These are phyloP conservation scores for Taenioides sp. DNA, from an alignment of 2,797 vertebrate genomes.

Conservation along the genomic window DNA sequence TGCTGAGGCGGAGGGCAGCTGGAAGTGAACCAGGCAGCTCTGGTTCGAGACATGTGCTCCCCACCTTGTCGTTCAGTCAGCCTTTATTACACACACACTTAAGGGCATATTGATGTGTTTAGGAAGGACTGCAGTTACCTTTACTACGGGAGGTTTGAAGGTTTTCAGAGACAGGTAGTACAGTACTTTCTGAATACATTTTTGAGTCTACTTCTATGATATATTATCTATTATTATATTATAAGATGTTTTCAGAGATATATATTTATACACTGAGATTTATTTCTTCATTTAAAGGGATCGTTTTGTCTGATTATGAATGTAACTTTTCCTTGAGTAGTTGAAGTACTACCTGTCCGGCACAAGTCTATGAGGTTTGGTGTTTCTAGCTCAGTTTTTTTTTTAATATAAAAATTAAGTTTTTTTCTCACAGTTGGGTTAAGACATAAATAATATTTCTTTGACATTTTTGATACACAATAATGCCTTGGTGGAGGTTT, in stretches of 20 bases:
- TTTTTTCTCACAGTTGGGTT: neutral
- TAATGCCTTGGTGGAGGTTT: neutral
- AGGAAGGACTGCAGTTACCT: neutral
- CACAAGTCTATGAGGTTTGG: too few species aligned
- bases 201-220: too few species aligned
- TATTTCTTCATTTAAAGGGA: too few species aligned
- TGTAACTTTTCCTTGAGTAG: too few species aligned
- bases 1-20: slow-evolving; percentile 53
- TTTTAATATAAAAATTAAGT: too few species aligned
- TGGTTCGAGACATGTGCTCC: slow-evolving; percentile 41
- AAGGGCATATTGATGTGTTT: slow-evolving; percentile 1
- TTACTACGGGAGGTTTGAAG: neutral
- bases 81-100: slow-evolving; percentile 7
- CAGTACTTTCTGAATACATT: neutral
- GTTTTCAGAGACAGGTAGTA: neutral
- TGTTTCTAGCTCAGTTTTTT: too few species aligned
- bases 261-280: too few species aligned
- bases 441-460: neutral
- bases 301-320: too few species aligned
- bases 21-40: slow-evolving; percentile 46
- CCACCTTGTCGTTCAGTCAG: slow-evolving; percentile 35
- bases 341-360: too few species aligned
- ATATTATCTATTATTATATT: too few species aligned
- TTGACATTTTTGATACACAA: neutral
- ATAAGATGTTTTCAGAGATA: too few species aligned